These are phyloP conservation scores for Troides oblongomaculatus DNA, from an alignment of 2,888 invertebrate species.

Conservation along the genomic window DNA sequence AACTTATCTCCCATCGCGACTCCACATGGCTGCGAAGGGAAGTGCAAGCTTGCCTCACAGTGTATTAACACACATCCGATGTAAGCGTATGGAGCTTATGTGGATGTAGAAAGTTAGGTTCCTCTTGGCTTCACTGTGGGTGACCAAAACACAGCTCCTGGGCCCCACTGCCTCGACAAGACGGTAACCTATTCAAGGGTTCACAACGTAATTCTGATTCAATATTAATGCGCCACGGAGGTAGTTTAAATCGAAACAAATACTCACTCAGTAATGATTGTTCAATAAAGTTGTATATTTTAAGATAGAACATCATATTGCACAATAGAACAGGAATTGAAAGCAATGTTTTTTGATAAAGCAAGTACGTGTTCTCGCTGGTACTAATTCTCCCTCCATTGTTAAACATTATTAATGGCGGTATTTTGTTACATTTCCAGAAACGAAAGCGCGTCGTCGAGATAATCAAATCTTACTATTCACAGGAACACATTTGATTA, in stretches of 20 bases:
- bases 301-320: background rate
- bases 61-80: too few species aligned
- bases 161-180: too few species aligned
- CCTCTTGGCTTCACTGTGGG: too few species aligned
- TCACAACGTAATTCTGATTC: too few species aligned
- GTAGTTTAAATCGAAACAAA: background rate
- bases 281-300: background rate
- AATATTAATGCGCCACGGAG: background rate
- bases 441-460: slow-evolving; percentile 4
- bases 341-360: slow-evolving; percentile 23
- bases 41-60: too few species aligned
- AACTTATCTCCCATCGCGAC: too few species aligned
- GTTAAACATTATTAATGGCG: slow-evolving; percentile 24
- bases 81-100: too few species aligned
- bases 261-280: background rate
- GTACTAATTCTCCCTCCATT: slow-evolving; percentile 17
- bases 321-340: slow-evolving; percentile 6
- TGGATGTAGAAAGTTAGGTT: too few species aligned
- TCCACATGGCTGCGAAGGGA: too few species aligned
- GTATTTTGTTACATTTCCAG: slow-evolving; percentile 19
- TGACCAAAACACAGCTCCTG: too few species aligned
- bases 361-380: slow-evolving; percentile 13
- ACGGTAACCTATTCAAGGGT: too few species aligned
- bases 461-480: slow-evolving; percentile 5
- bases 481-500: slow-evolving; percentile 7